phyloP scores from a whole-genome alignment of 2,113 vertebrate species.

The Vulpes lagopus region DNA sequence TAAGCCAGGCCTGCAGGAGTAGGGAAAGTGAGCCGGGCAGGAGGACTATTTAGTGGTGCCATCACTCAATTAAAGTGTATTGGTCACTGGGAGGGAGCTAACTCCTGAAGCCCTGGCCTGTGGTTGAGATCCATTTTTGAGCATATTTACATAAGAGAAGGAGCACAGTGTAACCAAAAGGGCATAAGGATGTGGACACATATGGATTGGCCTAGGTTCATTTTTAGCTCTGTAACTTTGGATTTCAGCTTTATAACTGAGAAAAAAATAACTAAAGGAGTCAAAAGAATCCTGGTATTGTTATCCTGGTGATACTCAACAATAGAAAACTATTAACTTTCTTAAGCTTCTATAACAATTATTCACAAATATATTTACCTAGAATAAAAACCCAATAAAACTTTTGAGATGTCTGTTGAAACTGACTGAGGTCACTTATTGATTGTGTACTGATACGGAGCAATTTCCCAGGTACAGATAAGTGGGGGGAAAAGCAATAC shows the following conservation, averaged over 20 bases:
- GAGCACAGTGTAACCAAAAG: neutral
- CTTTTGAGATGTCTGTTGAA: neutral
- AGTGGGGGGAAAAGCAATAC: no score
- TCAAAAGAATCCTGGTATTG: neutral
- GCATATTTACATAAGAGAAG: neutral
- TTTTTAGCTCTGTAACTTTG: neutral
- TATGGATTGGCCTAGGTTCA: neutral
- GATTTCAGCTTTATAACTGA: neutral
- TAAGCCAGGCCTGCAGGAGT: neutral
- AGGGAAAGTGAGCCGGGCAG: neutral
- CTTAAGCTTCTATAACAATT: neutral
- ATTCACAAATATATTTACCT: neutral
- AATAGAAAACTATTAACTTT: neutral
- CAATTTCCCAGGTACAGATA: neutral
- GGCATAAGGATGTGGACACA: neutral
- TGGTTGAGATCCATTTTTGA: neutral
- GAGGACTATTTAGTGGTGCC: neutral
- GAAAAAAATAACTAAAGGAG: neutral
- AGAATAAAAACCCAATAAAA: conserved; percentile 14
- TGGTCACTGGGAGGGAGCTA: accelerated
- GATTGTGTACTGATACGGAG: neutral
- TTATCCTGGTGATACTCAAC: neutral
- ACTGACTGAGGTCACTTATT: neutral
- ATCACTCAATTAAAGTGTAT: neutral
- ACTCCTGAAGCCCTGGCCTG: neutral